phyloP scores from a whole-genome alignment of 2,888 invertebrate genomes.

The Muscina levida region DNA sequence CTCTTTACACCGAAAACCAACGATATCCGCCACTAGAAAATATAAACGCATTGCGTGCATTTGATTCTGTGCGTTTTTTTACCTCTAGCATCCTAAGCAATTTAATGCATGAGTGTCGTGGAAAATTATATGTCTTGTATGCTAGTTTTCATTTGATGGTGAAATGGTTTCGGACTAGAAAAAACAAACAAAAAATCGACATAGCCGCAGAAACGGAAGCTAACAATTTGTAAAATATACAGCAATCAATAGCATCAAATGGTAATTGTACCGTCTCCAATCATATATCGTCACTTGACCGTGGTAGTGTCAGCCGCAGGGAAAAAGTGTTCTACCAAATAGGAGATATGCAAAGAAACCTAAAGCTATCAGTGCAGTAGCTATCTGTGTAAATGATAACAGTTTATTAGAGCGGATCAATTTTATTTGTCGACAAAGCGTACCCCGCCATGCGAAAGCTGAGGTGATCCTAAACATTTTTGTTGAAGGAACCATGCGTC shows the following conservation, averaged over 20 bases:
- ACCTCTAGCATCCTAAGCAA: constrained; percentile 43
- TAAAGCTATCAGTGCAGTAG: too few species aligned
- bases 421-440: too few species aligned
- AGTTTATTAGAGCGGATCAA: too few species aligned
- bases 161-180: constrained; percentile 6
- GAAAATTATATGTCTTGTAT: constrained; percentile 41
- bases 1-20: constrained; percentile 10
- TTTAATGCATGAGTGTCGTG: constrained; percentile 55
- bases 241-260: constrained; percentile 22
- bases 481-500: too few species aligned
- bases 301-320: not conserved
- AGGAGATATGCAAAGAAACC: too few species aligned
- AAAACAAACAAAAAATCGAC: too few species aligned
- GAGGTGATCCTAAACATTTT: too few species aligned
- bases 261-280: not conserved
- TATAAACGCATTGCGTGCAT: constrained; percentile 26
- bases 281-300: constrained; percentile 21
- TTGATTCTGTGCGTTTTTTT: not conserved
- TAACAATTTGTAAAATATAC: constrained; percentile 53
- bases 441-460: too few species aligned
- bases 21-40: not conserved
- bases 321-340: not conserved
- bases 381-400: too few species aligned
- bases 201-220: constrained; percentile 59
- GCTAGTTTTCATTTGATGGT: not conserved